Conservation (phyloP, 2,113 vertebrate species). For the Ameiurus melas region DNA sequence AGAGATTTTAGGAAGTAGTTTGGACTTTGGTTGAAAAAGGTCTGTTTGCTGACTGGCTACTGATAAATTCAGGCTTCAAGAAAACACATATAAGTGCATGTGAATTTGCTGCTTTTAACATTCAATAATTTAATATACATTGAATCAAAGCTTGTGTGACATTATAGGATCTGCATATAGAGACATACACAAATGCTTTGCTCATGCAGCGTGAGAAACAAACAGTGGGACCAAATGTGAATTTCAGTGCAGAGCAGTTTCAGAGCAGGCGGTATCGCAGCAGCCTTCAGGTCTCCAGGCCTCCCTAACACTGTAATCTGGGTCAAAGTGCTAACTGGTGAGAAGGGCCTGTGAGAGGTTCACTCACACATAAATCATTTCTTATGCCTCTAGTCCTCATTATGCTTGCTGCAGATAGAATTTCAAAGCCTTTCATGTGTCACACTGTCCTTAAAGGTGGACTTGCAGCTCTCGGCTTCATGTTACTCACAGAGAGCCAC, state of each 20-base stretch:
- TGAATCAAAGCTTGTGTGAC: background rate
- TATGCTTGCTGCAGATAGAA: slow-evolving; percentile 50
- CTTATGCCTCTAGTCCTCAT: slow-evolving; percentile 57
- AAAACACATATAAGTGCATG: background rate
- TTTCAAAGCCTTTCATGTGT: slow-evolving; percentile 43
- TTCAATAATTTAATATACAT: slow-evolving; percentile 1
- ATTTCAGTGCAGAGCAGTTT: slow-evolving; percentile 52
- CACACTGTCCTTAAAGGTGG: slow-evolving; percentile 52
- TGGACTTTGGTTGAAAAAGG: slow-evolving; percentile 13
- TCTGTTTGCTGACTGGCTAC: background rate
- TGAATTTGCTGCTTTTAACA: slow-evolving; percentile 20
- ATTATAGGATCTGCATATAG: background rate
- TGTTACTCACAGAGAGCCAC: slow-evolving; percentile 10
- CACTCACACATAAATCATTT: slow-evolving; percentile 57
- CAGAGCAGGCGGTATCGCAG: slow-evolving; percentile 35
- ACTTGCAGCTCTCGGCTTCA: slow-evolving; percentile 3
- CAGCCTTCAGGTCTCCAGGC: slow-evolving; percentile 46
- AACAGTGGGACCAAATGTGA: slow-evolving; percentile 33
- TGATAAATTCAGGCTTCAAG: background rate
- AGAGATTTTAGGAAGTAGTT: slow-evolving; percentile 31
- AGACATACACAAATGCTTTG: background rate
- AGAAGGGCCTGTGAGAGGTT: slow-evolving; percentile 61
- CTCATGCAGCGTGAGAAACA: background rate
- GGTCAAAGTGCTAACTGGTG: slow-evolving; percentile 71
- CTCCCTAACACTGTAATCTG: slow-evolving; percentile 67